phyloP scores from a whole-genome alignment of 2,888 invertebrate species.

The Phymatocera aterrima region DNA sequence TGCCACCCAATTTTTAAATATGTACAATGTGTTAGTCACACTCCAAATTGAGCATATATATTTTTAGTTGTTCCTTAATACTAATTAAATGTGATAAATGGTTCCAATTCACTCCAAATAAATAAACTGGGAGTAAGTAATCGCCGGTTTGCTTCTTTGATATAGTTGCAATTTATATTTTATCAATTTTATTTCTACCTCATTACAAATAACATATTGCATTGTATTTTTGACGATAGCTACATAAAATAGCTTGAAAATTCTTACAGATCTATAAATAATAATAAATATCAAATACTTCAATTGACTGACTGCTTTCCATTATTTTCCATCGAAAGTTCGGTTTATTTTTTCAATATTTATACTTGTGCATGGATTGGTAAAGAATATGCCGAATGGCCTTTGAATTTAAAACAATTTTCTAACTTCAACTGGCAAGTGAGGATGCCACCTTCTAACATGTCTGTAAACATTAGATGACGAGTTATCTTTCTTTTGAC shows the following conservation, averaged over 20 bases:
- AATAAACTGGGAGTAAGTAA: neutral
- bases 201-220: constrained; percentile 14
- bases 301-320: constrained; percentile 10
- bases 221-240: neutral
- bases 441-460: constrained; percentile 71
- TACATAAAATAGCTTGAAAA: neutral
- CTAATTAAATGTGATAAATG: neutral
- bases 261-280: constrained; percentile 2
- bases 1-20: neutral
- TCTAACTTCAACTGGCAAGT: constrained; percentile 65
- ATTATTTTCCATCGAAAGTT: constrained; percentile 29
- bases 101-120: neutral
- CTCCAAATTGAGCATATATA: neutral
- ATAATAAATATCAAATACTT: neutral
- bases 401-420: constrained; percentile 66
- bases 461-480: constrained; percentile 72
- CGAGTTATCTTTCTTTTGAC: constrained; percentile 72
- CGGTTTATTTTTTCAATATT: neutral
- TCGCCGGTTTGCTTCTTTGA: neutral
- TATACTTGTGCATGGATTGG: too few species aligned
- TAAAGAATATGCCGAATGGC: too few species aligned
- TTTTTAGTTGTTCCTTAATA: neutral
- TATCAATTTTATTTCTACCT: constrained; percentile 21
- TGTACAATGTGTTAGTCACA: constrained; percentile 1
- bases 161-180: neutral